Evolutionary conservation across 2,113 vertebrate genomes (phyloP).

Genomic region (Semicossyphus pulcher): DNA sequence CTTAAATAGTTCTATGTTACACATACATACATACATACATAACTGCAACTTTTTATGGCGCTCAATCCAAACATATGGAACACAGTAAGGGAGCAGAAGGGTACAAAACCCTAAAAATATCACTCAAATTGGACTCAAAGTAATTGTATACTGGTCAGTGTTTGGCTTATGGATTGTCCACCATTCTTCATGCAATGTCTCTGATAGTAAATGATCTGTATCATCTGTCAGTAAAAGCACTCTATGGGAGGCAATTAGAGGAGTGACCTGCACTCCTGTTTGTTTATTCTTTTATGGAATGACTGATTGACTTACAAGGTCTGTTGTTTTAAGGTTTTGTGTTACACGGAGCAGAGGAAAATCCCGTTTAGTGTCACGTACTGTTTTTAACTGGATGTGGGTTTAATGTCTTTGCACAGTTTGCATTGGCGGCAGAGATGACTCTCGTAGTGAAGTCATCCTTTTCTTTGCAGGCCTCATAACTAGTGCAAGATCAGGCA

Average conservation of each 20-base stretch:
- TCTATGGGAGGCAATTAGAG: constrained; percentile 58
- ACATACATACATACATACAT: no score
- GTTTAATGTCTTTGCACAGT: constrained; percentile 36
- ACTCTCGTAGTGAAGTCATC: constrained; percentile 17
- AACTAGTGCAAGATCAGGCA: background rate
- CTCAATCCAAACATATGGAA: background rate
- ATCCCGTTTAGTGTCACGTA: constrained; percentile 19
- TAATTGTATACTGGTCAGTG: background rate
- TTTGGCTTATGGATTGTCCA: constrained; percentile 30
- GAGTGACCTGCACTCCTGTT: constrained; percentile 59
- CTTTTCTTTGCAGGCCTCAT: background rate
- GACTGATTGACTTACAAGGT: constrained; percentile 56
- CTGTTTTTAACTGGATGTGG: constrained; percentile 19
- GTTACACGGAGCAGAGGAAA: constrained; percentile 55
- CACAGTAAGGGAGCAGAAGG: background rate
- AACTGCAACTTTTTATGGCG: no score
- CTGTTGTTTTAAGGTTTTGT: constrained; percentile 57
- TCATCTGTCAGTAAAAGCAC: constrained; percentile 66
- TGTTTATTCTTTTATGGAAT: constrained; percentile 62
- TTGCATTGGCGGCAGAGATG: constrained; percentile 7
- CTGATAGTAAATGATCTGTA: constrained; percentile 63
- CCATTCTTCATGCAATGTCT: constrained; percentile 10
- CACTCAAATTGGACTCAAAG: background rate
- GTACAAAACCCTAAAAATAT: no score
- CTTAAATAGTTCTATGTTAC: no score